Percentiles rank a stretch among this genome's conserved stretches.
These are phyloP conservation scores for Metellina segmentata DNA, from an alignment of 2,888 invertebrate species.

Conservation along the genomic window DNA sequence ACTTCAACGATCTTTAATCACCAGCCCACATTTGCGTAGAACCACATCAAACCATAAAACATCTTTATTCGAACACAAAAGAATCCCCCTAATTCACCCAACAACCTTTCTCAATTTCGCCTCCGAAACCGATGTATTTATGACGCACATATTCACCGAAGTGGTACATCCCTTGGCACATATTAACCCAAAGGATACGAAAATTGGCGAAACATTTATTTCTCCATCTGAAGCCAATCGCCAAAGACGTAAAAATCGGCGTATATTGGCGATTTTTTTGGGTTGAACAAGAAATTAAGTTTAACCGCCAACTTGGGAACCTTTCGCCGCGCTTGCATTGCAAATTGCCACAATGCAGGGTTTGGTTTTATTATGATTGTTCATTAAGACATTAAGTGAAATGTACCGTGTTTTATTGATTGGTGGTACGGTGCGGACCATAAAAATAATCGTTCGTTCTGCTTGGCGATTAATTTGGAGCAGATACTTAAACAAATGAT, in stretches of 20 bases:
- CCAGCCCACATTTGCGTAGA: too few relatives aligned
- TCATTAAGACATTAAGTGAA: constrained; percentile 29
- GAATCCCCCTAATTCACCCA: too few relatives aligned
- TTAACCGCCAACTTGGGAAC: constrained; percentile 30
- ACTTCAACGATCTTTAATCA: too few relatives aligned
- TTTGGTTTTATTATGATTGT: constrained; percentile 22
- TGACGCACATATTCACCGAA: neutral
- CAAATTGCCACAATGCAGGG: too few relatives aligned
- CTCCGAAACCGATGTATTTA: neutral
- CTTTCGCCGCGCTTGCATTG: neutral
- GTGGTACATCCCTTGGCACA: neutral
- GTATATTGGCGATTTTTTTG: neutral
- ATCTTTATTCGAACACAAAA: too few relatives aligned
- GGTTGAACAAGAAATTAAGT: neutral
- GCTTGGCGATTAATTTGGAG: neutral
- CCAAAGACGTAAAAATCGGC: constrained; percentile 10
- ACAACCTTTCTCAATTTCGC: neutral
- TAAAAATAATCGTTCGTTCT: constrained; percentile 30
- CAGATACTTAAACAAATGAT: too few relatives aligned
- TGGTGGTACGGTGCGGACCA: constrained; percentile 9
- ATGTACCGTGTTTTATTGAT: constrained; percentile 15
- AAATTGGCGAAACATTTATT: constrained; percentile 63
- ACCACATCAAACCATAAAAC: too few relatives aligned
- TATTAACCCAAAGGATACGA: constrained; percentile 26
- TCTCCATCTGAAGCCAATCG: constrained; percentile 22